Conservation (phyloP, 2,113 vertebrate genomes). For the Engraulis encrasicolus region DNA sequence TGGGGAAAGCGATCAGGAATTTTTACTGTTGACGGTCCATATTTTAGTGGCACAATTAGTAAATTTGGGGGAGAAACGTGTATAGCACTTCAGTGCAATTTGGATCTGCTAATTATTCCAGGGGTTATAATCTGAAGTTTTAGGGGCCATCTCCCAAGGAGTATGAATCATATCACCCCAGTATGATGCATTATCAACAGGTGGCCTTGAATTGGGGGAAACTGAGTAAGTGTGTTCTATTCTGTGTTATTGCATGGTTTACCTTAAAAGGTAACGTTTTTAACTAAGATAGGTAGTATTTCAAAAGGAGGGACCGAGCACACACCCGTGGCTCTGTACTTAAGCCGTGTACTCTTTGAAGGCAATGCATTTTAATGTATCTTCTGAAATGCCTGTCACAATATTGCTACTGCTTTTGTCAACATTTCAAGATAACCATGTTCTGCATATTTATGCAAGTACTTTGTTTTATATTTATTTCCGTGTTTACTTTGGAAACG, state of each 20-base stretch:
- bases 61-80: neutral
- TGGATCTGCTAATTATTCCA: neutral
- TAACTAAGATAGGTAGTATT: neutral
- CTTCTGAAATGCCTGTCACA: conserved; percentile 43
- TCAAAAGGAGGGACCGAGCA: conserved; percentile 5
- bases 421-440: conserved; percentile 49
- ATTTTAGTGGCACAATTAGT: neutral
- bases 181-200: neutral
- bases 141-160: neutral
- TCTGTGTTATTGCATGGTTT: neutral
- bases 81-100: neutral
- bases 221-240: neutral
- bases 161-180: neutral
- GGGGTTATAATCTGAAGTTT: neutral
- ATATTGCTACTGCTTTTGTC: conserved; percentile 39
- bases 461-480: conserved; percentile 58
- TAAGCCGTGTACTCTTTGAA: conserved; percentile 17
- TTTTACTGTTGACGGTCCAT: neutral
- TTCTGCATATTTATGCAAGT: conserved; percentile 68
- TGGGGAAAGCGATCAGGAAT: conserved; percentile 40
- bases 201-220: conserved; percentile 4
- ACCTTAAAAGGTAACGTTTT: neutral
- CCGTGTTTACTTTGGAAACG: conserved; percentile 57
- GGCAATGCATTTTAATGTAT: conserved; percentile 36
- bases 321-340: neutral